These are phyloP conservation scores for Melipona bicolor DNA, from an alignment of 2,888 invertebrate species.

Conservation along the genomic window DNA sequence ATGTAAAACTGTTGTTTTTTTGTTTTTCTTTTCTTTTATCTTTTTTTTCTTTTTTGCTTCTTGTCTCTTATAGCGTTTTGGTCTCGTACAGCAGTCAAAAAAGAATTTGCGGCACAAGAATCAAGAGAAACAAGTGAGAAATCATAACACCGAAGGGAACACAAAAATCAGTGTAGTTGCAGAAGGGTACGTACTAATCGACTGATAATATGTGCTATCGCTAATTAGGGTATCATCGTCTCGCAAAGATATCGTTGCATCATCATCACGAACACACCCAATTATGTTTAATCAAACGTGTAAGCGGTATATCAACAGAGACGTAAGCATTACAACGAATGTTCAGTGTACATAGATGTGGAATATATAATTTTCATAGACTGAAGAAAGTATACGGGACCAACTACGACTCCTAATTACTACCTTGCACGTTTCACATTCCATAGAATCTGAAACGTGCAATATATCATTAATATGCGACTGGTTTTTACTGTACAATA, in stretches of 20 bases:
- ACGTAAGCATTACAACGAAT: conserved; percentile 47
- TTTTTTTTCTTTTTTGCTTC: background rate
- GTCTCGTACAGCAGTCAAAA: background rate
- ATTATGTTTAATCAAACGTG: conserved; percentile 36
- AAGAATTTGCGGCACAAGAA: conserved; percentile 6
- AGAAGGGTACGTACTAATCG: background rate
- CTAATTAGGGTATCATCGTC: conserved; percentile 3
- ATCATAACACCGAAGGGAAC: conserved; percentile 29
- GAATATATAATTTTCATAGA: conserved; percentile 17
- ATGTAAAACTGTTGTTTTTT: conserved; percentile 33
- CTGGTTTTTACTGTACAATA: conserved; percentile 18
- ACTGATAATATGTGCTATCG: conserved; percentile 6
- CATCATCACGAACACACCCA: conserved; percentile 15
- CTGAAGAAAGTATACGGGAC: conserved; percentile 17
- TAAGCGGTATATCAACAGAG: conserved; percentile 39
- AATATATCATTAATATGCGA: conserved; percentile 19
- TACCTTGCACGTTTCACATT: conserved; percentile 44
- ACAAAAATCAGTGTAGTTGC: conserved; percentile 22
- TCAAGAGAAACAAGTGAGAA: conserved; percentile 20
- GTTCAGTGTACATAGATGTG: conserved; percentile 46
- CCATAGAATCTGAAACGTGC: conserved; percentile 2
- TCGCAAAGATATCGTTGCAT: conserved; percentile 1
- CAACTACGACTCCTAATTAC: conserved; percentile 52
- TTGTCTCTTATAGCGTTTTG: background rate
- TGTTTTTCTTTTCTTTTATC: background rate